Evolutionary conservation across 2,888 invertebrate species (phyloP), one percentile per base, ranked within the genome.

Genomic region (Ischnura elegans): DNA sequence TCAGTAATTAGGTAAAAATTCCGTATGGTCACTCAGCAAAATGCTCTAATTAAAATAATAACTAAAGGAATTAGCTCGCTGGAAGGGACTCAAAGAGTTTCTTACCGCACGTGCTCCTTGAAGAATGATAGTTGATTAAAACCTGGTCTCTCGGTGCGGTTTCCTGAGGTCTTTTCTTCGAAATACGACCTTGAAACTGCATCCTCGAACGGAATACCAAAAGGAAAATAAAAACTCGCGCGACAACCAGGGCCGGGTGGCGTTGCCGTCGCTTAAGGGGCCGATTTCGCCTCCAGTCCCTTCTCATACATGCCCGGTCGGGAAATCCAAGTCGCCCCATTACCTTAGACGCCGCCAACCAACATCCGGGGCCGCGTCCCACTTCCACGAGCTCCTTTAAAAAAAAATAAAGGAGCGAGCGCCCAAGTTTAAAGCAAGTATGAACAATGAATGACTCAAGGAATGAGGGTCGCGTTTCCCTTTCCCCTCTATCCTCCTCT

Each of bases 381-480:
- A 76, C 29, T 76, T 76, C 25, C 76, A 2, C 36, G 76, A 21
- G 61, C n/a, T 36, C 36, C 36, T 76, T 76, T 76, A 13, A 36
- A 47, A 51, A 51, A 51, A 36, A 13, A 36, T 8, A 51, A 51
- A 51, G 51, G 19, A 13, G 29, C 10, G 10, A 13, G 76, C 76
- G 21, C 76, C 36, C 29, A 76, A 36, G 36, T 36, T 76, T 76
- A 76, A 36, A 76, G 76, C 16, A 76, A 76, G 76, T 76, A 76
- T 36, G 76, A 76, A 76, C 76, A 76, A 76, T 76, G 76, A 76
- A 76, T 76, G 76, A 36, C 36, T 76, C 61, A 25, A 61, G 61
- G 61, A 51, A 61, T 61, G 61, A 61, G 61, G 61, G 61, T n/a
- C 3, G 61, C 61, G 51, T 51, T 51, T 19, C 51, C 51, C 16